These are phyloP conservation scores for Stegodyphus mimosarum DNA, from an alignment of 1,140 invertebrate species.

Conservation along the genomic window DNA sequence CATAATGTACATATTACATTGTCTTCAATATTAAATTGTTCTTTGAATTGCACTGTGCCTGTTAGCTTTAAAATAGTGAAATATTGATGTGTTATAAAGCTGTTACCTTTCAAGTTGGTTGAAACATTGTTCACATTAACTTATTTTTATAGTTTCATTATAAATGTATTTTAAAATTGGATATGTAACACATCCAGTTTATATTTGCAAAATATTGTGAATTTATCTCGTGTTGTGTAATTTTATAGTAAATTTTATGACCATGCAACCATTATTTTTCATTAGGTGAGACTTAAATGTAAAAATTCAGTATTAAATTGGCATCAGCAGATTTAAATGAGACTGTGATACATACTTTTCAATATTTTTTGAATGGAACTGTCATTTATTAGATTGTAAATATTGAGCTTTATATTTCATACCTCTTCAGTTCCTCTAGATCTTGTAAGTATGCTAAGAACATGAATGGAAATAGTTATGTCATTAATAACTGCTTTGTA, in stretches of 20 bases:
- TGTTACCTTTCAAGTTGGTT: no score
- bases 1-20: constrained; percentile 44
- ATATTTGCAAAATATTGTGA: no score
- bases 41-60: constrained; percentile 27
- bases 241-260: no score
- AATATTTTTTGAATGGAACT: constrained; percentile 9
- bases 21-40: constrained; percentile 28
- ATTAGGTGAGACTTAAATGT: no score
- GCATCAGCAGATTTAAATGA: not conserved
- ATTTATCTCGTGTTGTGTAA: no score
- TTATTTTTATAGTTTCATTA: no score
- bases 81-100: no score
- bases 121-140: no score
- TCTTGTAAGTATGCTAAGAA: constrained; percentile 21
- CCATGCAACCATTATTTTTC: no score
- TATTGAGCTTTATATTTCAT: constrained; percentile 37
- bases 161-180: no score
- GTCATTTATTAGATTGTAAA: constrained; percentile 27
- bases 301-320: constrained; percentile 51
- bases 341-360: constrained; percentile 36
- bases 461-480: constrained; percentile 1
- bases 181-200: no score
- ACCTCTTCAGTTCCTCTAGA: constrained; percentile 49
- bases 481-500: constrained; percentile 8
- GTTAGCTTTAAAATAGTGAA: constrained; percentile 17